Percentiles rank a stretch among this genome's conserved stretches.
Conservation (phyloP, 2,888 invertebrate species). For the Candidula unifasciata region DNA sequence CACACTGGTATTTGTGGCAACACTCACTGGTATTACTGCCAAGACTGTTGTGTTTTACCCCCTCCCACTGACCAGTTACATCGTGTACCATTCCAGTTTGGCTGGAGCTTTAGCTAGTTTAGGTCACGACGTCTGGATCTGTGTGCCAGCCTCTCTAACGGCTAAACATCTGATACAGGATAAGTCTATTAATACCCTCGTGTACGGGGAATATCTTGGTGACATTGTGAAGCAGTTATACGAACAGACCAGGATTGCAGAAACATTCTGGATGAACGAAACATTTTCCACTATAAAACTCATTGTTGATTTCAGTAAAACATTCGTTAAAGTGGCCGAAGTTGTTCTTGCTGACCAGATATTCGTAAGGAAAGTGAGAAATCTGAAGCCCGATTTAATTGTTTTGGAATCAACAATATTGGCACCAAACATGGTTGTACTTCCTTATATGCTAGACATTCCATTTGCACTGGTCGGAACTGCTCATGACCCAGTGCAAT, state of each 20-base stretch:
- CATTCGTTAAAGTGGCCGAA: not conserved
- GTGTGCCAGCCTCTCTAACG: conserved; percentile 4
- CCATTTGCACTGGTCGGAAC: conserved; percentile 53
- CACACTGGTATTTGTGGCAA: not conserved
- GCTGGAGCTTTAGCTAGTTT: conserved; percentile 34
- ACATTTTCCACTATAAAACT: not conserved
- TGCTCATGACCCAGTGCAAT: conserved; percentile 34
- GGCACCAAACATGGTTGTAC: conserved; percentile 46
- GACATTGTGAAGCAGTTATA: not conserved
- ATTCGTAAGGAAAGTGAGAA: conserved; percentile 31
- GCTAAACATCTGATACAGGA: not conserved
- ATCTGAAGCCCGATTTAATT: conserved; percentile 48
- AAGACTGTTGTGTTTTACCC: conserved; percentile 37
- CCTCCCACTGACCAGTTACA: conserved; percentile 37
- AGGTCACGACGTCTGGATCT: conserved; percentile 41
- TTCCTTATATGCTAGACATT: conserved; percentile 51
- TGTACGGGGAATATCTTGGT: conserved; percentile 27
- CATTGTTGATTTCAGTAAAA: not conserved
- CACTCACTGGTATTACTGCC: not conserved
- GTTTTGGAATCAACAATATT: conserved; percentile 51
- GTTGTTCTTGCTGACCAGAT: conserved; percentile 30
- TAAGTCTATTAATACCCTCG: not conserved
- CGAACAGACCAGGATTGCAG: not conserved
- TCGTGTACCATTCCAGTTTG: conserved; percentile 44
- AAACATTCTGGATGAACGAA: not conserved